Evolutionary conservation across 2,888 invertebrate genomes (phyloP).

Genomic region (Exephanes ischioxanthus): DNA sequence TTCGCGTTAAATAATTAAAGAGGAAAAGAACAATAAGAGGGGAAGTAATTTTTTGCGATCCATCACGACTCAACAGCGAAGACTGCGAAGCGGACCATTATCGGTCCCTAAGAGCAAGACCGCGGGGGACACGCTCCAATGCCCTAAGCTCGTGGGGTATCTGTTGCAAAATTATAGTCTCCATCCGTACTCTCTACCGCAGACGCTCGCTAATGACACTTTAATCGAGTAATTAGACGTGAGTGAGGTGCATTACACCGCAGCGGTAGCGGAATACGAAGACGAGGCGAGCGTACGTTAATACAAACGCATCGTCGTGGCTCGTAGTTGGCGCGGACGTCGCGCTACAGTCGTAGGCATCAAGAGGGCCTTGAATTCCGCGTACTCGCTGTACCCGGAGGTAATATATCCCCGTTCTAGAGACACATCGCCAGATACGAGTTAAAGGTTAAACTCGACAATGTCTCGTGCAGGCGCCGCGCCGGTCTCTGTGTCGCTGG

Average conservation of each 20-base stretch:
- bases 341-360: slow-evolving; percentile 31
- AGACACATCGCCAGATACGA: slow-evolving; percentile 68
- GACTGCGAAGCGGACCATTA: neutral
- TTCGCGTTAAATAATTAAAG: neutral
- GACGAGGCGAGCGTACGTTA: slow-evolving; percentile 33
- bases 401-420: slow-evolving; percentile 67
- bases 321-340: slow-evolving; percentile 30
- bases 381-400: slow-evolving; percentile 58
- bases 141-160: slow-evolving; percentile 12
- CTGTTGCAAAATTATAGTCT: slow-evolving; percentile 34
- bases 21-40: neutral
- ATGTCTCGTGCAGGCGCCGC: slow-evolving; percentile 61
- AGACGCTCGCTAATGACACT: slow-evolving; percentile 65
- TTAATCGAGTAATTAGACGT: slow-evolving; percentile 68
- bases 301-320: slow-evolving; percentile 51
- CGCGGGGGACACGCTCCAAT: neutral
- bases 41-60: slow-evolving; percentile 5
- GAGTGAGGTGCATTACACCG: slow-evolving; percentile 33
- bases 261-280: slow-evolving; percentile 21
- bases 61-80: slow-evolving; percentile 3
- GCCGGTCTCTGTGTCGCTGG: slow-evolving; percentile 40
- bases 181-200: slow-evolving; percentile 23
- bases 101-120: slow-evolving; percentile 15
- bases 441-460: slow-evolving; percentile 68
- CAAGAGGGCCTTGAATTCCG: slow-evolving; percentile 63